Conservation (phyloP, 2,888 invertebrate species). For the Silvanus unidentatus region DNA sequence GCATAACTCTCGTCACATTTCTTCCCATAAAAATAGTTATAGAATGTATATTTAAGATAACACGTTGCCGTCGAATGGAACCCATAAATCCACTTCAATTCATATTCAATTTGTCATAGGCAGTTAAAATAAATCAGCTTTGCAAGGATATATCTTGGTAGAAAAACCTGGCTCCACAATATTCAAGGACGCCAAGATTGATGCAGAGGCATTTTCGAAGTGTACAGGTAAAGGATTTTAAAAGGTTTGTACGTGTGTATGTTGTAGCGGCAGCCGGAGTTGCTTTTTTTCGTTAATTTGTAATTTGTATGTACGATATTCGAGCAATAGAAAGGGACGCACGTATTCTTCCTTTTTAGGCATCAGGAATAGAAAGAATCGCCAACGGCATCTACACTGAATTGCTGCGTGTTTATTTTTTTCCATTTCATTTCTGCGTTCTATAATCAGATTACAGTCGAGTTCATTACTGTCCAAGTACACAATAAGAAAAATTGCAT, state of each 20-base stretch:
- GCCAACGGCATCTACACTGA: too few relatives aligned
- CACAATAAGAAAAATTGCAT: too few relatives aligned
- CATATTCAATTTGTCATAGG: conserved; percentile 16
- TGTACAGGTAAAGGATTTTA: background rate
- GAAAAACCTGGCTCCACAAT: conserved; percentile 14
- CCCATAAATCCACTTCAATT: conserved; percentile 1
- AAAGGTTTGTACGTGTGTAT: background rate
- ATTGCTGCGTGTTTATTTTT: too few relatives aligned
- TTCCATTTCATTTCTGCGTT: too few relatives aligned
- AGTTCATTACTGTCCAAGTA: too few relatives aligned
- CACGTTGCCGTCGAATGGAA: background rate
- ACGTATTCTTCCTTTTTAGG: too few relatives aligned
- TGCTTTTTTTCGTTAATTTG: background rate
- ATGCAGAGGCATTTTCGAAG: conserved; percentile 1
- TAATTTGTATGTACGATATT: background rate
- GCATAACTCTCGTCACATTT: too few relatives aligned
- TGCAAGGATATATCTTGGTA: conserved; percentile 7
- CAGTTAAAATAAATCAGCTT: conserved; percentile 15
- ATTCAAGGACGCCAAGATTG: conserved; percentile 15
- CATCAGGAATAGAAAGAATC: too few relatives aligned
- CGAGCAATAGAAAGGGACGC: too few relatives aligned
- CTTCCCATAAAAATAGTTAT: too few relatives aligned
- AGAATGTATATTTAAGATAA: background rate
- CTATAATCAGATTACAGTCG: too few relatives aligned
- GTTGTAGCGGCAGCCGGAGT: background rate